Evolutionary conservation across 1,140 invertebrate species (phyloP), one percentile per base, ranked within the genome.

Genomic region (Probaryconus sp.): DNA sequence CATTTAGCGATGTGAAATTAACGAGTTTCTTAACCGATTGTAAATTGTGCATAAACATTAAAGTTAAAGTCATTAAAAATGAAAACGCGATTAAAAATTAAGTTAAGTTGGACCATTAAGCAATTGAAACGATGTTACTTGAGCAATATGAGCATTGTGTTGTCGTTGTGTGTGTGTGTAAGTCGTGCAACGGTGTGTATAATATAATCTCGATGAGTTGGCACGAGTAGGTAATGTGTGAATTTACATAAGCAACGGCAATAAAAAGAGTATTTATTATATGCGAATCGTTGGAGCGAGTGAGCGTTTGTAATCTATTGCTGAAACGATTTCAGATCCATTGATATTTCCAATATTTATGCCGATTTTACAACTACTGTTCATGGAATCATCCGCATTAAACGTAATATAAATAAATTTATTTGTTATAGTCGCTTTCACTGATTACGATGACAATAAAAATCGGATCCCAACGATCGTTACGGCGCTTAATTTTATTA

Each of bases 261-360:
- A 70, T 70, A 55, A 63, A 70, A 48, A 51, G 40, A 37, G 26
- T 70, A 56, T 70, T 70, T 63, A 63, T 70, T 56, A 56, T 63
- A 55, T 63, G 40, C 50, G 48, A 56, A 47, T 55, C 53, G 56
- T 53, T 50, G 48, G 26, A n/a, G 40, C 31, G 38, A 48, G 50
- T 56, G 56, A n/a, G n/a, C n/a, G n/a, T n/a, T n/a, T 42, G 42
- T 63, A 70, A 70, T 38, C 50, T 38, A 35, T 47, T 28, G 30
- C 47, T 37, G 45, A 18, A 68, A 68, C 47, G 53, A 51, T 20
- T 17, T 30, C n/a, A 63, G 67, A 70, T 56, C 56, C 37, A 63
- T 70, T 47, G 67, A 70, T 70, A 70, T 63, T 70, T 63, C 33
- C 67, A 70, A 50, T 70, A 70, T 70, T 69, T 55, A 69, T 69